Conservation (phyloP, 2,888 invertebrate genomes). For the Drosophila melanocephala region DNA sequence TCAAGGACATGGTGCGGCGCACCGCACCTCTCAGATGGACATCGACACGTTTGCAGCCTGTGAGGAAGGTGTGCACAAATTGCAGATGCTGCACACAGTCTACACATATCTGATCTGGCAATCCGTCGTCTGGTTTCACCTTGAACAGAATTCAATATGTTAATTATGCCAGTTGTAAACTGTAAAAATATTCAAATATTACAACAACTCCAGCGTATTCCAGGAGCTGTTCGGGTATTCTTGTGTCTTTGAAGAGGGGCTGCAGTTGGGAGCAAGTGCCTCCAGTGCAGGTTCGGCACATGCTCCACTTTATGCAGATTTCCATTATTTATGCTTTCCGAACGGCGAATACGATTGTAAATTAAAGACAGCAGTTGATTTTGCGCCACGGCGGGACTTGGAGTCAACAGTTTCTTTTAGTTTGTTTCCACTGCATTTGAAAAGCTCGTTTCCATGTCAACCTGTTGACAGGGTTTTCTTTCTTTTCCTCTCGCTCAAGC, state of each 20-base stretch:
- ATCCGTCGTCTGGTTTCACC: slow-evolving; percentile 70
- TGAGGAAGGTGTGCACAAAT: slow-evolving; percentile 44
- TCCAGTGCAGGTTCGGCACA: slow-evolving; percentile 79
- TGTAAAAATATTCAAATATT: slow-evolving; percentile 10
- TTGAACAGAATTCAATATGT: slow-evolving; percentile 22
- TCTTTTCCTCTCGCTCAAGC: background rate
- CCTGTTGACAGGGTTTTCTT: background rate
- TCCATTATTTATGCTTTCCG: slow-evolving; percentile 65
- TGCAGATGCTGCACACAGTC: slow-evolving; percentile 42
- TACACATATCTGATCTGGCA: slow-evolving; percentile 80
- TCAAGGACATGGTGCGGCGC: slow-evolving; percentile 55
- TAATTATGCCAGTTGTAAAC: too few species aligned
- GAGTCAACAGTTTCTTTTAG: background rate
- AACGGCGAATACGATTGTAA: background rate
- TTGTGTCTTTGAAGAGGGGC: slow-evolving; percentile 59
- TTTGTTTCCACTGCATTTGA: background rate
- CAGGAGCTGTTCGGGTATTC: slow-evolving; percentile 63
- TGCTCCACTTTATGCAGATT: slow-evolving; percentile 82
- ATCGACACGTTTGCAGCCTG: slow-evolving; percentile 54
- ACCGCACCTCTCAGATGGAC: slow-evolving; percentile 48
- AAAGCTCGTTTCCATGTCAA: slow-evolving; percentile 1
- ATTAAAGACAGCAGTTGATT: slow-evolving; percentile 9
- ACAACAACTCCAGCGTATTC: slow-evolving; percentile 79
- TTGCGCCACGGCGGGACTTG: slow-evolving; percentile 10
- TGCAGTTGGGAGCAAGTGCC: slow-evolving; percentile 52